Conservation (phyloP, 2,797 vertebrate species). For the Acipenser ruthenus region DNA sequence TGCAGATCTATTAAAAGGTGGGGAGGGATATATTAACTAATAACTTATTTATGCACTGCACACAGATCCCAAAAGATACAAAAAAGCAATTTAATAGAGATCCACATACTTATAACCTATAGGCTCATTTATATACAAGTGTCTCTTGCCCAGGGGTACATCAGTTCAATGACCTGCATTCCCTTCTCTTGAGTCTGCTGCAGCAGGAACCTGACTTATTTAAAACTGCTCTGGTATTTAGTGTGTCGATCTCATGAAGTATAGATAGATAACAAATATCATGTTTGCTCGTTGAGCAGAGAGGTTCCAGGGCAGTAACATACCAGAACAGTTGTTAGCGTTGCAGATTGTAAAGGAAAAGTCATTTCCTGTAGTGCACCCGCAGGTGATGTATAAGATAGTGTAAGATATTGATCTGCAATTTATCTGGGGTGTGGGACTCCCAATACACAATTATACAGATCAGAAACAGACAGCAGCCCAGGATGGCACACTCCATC, state of each 20-base stretch:
- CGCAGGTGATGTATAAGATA: conserved; percentile 2
- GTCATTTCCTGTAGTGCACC: not conserved
- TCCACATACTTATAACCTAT: conserved; percentile 1
- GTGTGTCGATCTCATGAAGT: not conserved
- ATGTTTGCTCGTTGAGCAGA: not conserved
- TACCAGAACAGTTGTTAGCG: not conserved
- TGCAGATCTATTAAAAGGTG: no score
- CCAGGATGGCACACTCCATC: no score
- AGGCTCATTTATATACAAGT: conserved; percentile 4
- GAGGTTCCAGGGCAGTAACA: not conserved
- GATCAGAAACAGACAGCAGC: no score
- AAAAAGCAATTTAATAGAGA: not conserved
- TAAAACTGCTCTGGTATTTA: not conserved
- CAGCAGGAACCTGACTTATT: not conserved
- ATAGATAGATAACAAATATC: not conserved
- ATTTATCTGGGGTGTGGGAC: not conserved
- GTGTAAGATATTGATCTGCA: not conserved
- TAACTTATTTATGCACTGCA: no score
- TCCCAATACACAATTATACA: not conserved
- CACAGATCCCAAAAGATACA: no score
- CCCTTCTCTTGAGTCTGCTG: not conserved
- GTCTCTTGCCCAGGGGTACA: conserved; percentile 4
- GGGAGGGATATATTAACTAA: no score
- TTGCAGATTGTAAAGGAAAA: not conserved
- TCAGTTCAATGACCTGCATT: conserved; percentile 1